Evolutionary conservation across 2,797 vertebrate genomes (phyloP).

Genomic region (Smutsia temminckii): DNA sequence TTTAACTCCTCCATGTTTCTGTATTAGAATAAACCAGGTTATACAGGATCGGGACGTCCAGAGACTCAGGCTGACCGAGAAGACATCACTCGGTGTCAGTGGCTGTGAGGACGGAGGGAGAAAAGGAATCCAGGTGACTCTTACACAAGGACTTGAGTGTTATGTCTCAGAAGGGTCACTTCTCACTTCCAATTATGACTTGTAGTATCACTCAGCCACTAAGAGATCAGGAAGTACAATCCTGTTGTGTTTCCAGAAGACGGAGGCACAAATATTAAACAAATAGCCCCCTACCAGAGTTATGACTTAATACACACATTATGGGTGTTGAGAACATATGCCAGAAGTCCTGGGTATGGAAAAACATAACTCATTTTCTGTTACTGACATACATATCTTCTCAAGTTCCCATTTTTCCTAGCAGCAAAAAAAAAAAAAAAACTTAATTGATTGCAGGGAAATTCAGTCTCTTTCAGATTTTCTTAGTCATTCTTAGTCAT

Average conservation of each 20-base stretch:
- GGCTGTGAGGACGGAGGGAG: neutral
- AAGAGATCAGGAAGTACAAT: neutral
- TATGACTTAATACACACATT: neutral
- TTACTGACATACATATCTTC: neutral
- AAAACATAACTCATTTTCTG: neutral
- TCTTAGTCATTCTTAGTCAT: neutral
- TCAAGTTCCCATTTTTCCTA: neutral
- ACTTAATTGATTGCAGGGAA: neutral
- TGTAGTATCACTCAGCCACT: neutral
- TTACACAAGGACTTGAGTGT: neutral
- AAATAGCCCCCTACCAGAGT: neutral
- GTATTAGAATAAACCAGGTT: neutral
- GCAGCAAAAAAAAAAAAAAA: neutral
- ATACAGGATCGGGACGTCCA: neutral
- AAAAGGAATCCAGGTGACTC: neutral
- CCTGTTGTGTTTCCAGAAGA: neutral
- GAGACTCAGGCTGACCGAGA: neutral
- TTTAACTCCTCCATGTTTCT: neutral
- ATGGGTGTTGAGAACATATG: neutral
- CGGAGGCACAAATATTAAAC: neutral
- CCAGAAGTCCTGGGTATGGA: neutral
- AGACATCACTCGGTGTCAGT: neutral
- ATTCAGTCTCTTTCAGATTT: neutral
- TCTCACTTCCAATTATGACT: neutral
- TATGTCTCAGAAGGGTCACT: neutral